Evolutionary conservation across 2,797 vertebrate species (phyloP), one percentile per base, ranked within the genome.

Genomic region (Phoeniculus purpureus): DNA sequence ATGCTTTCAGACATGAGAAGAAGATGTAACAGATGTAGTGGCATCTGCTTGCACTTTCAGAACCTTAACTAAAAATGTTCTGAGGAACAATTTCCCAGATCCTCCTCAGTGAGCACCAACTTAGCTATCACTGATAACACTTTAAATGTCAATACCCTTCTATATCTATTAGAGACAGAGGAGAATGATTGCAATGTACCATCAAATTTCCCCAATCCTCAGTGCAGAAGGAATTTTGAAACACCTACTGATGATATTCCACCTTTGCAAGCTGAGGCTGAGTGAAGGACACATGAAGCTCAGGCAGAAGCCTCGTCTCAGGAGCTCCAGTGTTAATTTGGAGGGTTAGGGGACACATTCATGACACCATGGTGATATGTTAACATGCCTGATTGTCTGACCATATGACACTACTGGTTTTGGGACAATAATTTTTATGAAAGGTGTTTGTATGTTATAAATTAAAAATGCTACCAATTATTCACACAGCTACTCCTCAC

Each of bases 11-110:
- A 78, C 45, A 76, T 0, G 0, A 60, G n/a, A 88, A 88, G 55
- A 81, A 8, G 26, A 47, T 73, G 34, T 47, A 92, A 86, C 85
- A 96, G 94, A 94, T 94, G 81, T 29, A 90, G 74, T 17, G 22
- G 64, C 85, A 94, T 90, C 92, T 96, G 90, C 74, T 90, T 86
- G 83, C 83, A 64, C 71, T 94, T 95, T 60, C 87, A 81, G 78
- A 92, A 92, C 52, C 56, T 76, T 56, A 91, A 94, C 74, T 81
- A 92, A 94, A 85, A 83, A 59, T 45, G 15, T 92, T 92, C 80
- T 76, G 43, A 91, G 54, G 68, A 90, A 81, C 2, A 12, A 73
- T 76, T 85, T 91, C 51, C 66, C 3, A 0, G 60, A 54, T 84
- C 25, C 58, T 87, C 90, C 87, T 81, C 83, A 78, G 87, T 34